Conservation (phyloP, 2,113 vertebrate genomes). For the Periophthalmus modestus region DNA sequence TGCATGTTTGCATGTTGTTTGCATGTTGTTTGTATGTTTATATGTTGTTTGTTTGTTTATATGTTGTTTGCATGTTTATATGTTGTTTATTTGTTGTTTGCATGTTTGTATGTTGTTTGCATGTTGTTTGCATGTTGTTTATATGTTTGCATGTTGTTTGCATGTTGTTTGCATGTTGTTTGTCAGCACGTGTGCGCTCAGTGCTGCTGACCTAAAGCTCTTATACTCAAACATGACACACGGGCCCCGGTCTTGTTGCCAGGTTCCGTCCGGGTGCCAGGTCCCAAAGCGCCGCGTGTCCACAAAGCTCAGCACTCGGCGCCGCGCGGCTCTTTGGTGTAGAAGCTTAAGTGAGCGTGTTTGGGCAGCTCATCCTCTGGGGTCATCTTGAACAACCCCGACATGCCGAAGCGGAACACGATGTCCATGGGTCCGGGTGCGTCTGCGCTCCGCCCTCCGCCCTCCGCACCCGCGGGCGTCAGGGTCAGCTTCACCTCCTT, state of each 20-base stretch:
- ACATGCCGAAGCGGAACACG: slow-evolving; percentile 92
- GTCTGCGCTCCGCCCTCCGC: background rate
- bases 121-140: too few relatives aligned
- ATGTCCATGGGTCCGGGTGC: slow-evolving; percentile 69
- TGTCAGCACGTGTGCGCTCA: background rate
- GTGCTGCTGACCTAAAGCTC: slow-evolving; percentile 85
- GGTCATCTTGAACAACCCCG: slow-evolving; percentile 84
- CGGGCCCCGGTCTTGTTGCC: slow-evolving; percentile 86
- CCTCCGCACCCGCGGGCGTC: slow-evolving; percentile 63
- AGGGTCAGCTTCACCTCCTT: slow-evolving; percentile 89
- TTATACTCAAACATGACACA: slow-evolving; percentile 88
- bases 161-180: too few relatives aligned
- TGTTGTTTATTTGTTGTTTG: too few relatives aligned
- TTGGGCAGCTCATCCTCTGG: slow-evolving; percentile 76
- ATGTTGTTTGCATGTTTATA: too few relatives aligned
- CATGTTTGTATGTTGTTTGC: too few relatives aligned
- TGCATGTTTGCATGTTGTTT: too few relatives aligned
- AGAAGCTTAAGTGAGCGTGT: slow-evolving; percentile 88
- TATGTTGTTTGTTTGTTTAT: too few relatives aligned
- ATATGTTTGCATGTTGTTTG: too few relatives aligned
- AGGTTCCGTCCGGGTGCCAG: slow-evolving; percentile 82
- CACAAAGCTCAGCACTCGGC: slow-evolving; percentile 84
- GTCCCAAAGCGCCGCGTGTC: slow-evolving; percentile 88
- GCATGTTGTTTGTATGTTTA: too few relatives aligned
- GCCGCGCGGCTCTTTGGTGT: slow-evolving; percentile 75